Conservation (phyloP, 2,113 vertebrate genomes). For the Myodes glareolus region DNA sequence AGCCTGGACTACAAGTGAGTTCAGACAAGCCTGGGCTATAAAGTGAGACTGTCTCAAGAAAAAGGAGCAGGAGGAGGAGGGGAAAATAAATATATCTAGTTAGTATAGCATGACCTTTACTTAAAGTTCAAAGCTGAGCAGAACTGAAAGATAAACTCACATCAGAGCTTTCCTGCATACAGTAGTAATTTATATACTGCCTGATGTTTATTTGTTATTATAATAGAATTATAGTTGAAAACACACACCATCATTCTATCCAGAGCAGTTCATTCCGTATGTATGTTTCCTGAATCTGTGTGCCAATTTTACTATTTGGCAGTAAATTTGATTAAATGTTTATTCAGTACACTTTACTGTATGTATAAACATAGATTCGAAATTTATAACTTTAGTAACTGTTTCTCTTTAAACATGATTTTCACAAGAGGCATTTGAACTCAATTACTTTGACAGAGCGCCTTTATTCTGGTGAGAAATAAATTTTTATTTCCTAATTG, state of each 20-base stretch:
- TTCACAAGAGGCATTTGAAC: conserved; percentile 18
- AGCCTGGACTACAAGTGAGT: not conserved
- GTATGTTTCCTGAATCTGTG: conserved; percentile 35
- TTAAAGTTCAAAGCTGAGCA: not conserved
- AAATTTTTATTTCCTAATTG: conserved; percentile 4
- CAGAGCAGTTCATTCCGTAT: conserved; percentile 2
- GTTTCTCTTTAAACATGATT: conserved; percentile 13
- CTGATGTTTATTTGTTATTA: not conserved
- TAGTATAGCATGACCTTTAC: not conserved
- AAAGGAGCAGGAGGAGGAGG: fast-evolving
- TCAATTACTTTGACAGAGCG: conserved; percentile 41
- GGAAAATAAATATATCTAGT: not conserved
- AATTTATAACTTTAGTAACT: conserved; percentile 26
- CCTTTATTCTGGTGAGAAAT: conserved; percentile 33
- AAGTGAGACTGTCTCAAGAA: not conserved
- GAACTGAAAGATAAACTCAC: not conserved
- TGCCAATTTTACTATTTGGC: conserved; percentile 4
- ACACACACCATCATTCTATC: not conserved
- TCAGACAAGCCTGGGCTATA: not conserved
- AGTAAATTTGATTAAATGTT: conserved; percentile 57
- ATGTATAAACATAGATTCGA: conserved; percentile 28
- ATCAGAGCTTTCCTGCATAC: not conserved
- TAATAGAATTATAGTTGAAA: conserved; percentile 48
- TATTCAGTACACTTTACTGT: conserved; percentile 40
- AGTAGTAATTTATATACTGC: not conserved